Percentiles rank a stretch among this genome's conserved stretches.
These are phyloP conservation scores for Artibeus jamaicensis DNA, from an alignment of 2,797 vertebrate genomes.

Conservation along the genomic window DNA sequence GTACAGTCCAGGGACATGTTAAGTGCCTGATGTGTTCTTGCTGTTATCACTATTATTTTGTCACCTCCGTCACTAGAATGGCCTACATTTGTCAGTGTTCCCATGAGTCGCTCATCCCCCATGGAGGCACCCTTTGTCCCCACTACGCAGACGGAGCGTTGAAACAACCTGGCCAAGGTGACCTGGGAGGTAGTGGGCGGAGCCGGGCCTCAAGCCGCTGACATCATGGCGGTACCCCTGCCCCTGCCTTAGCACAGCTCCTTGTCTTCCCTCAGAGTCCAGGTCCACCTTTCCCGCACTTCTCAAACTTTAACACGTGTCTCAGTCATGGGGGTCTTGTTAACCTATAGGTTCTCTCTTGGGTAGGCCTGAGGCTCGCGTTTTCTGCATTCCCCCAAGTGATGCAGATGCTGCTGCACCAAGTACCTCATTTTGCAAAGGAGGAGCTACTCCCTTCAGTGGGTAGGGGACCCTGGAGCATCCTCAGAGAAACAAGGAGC, in stretches of 20 bases:
- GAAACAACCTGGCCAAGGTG: background rate
- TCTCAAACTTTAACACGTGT: background rate
- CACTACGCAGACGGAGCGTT: background rate
- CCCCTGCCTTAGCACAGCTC: rapidly evolving
- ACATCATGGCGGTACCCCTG: rapidly evolving
- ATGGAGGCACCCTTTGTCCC: background rate
- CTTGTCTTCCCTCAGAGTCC: background rate
- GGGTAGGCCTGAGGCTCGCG: background rate
- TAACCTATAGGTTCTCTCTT: too few species aligned
- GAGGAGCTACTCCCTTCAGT: background rate
- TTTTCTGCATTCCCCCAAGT: background rate
- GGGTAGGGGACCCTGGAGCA: background rate
- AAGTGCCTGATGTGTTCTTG: background rate
- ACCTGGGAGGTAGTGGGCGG: background rate
- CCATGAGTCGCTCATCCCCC: background rate
- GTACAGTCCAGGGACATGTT: background rate
- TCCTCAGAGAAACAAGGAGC: background rate
- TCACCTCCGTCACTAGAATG: background rate
- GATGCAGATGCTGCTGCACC: rapidly evolving
- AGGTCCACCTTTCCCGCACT: background rate
- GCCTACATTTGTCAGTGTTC: background rate
- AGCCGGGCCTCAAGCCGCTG: background rate
- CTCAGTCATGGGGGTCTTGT: background rate
- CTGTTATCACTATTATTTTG: background rate
- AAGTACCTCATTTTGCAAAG: background rate